Evolutionary conservation across 2,113 vertebrate genomes (phyloP).

Genomic region (Stictonetta naevosa): DNA sequence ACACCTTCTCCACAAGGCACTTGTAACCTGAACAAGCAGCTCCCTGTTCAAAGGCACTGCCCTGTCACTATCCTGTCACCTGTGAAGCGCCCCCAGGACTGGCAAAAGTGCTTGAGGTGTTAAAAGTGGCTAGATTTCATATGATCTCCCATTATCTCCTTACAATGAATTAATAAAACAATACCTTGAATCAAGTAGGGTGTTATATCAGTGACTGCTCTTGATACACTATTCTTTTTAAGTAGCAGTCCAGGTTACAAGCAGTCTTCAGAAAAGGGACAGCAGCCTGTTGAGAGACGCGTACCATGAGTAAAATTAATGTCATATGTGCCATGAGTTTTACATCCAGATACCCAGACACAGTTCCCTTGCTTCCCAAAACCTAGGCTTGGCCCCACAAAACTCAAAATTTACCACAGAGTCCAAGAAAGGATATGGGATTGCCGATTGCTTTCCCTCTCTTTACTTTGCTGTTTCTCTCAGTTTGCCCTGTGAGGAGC

Average conservation of each 20-base stretch:
- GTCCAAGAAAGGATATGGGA: neutral
- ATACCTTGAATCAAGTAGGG: neutral
- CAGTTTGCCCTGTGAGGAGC: neutral
- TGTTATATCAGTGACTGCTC: neutral
- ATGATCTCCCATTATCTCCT: slow-evolving; percentile 14
- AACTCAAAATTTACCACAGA: neutral
- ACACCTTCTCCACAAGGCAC: neutral
- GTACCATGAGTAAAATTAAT: neutral
- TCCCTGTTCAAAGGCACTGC: neutral
- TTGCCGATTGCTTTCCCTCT: neutral
- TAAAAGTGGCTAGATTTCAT: neutral
- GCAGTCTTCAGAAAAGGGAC: neutral
- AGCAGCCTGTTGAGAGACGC: neutral
- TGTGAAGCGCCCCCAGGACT: neutral
- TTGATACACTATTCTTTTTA: neutral
- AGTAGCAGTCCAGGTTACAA: neutral
- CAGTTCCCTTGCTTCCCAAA: neutral
- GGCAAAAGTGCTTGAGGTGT: neutral
- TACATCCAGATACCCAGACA: neutral
- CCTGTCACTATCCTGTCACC: neutral
- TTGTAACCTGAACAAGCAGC: neutral
- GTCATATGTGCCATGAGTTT: neutral
- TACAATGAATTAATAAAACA: slow-evolving; percentile 23
- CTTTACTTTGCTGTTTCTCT: neutral
- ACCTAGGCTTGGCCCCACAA: neutral